Base-by-base conservation (phyloP, 2,888 invertebrate species). In the Drosophila sordidula region DNA sequence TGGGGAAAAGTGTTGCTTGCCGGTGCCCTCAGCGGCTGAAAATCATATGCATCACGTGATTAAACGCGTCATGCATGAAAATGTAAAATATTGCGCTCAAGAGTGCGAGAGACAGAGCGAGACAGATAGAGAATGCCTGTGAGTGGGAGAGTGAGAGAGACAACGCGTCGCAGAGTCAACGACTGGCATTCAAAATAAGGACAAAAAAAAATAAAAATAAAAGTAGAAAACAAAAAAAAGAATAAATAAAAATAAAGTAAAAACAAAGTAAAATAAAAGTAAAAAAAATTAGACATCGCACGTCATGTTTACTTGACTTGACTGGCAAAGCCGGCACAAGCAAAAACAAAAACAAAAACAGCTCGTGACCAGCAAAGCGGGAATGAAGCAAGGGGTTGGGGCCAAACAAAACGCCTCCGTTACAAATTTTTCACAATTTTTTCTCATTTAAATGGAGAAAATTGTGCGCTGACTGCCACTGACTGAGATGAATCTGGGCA, bases 61-160 rank as follows among this genome's bases (percentile, higher is more conserved):
- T 90, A 90, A 89, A 87, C 89, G 90, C 88, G 90, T 90, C 90
- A 90, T 89, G 90, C 89, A 90, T 89, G 88, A 89, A 90, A 88
- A 89, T 84, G 76, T 87, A 83, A 86, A 85, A 85, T 86, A 87
- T 84, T 70, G 77, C 75, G 78, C 73, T 64, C 58, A 36, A 50
- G 62, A 62, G 58, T 57, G 59, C 57, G 54, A 50, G 18, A 36
- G 36, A 38, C 39, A 25, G 39, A 38, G 55, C n/a, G 39, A 25
- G 32, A 14, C 5, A n/a, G 25, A 57, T 36, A 59, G 61, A 39
- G 57, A 11, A 52, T 6, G 38, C 26, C 18, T 26, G n/a, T 1
- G 14, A 32, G n/a, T 1, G 14, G 8, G 41, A 42, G 46, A 6
- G 56, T 14, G 50, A 22, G 41, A 42, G 52, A 55, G 34, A 32